Base-by-base conservation (phyloP, 2,113 vertebrate species). In the Arothron firmamentum region DNA sequence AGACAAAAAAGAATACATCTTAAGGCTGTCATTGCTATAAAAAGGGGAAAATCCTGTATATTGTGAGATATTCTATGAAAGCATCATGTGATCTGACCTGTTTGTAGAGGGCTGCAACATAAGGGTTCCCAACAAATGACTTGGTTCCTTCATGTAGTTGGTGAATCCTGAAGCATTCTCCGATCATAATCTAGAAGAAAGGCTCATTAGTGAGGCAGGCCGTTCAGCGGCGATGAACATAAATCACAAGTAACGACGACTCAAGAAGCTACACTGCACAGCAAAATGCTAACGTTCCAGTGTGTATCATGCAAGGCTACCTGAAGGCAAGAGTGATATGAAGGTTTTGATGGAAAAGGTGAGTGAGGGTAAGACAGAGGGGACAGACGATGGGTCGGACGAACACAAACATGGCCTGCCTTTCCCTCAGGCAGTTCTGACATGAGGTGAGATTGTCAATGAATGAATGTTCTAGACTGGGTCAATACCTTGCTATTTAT, bases 101-200 rank as follows among this genome's bases (percentile, higher is more conserved):
- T 86, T 94, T 97, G 80, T 99, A 99, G 74, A 99, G 92, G 0
- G 95, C 93, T 0, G 95, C 92, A 34, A 99, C 91, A 0, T 99
- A 99, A 10, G 95, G 95, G 75, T 98, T 99, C 79, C 92, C 93
- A 34, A 97, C 88, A 1, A 96, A 95, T 0, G 96, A 97, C 31
- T 89, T 93, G 0, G 94, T 94, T 60, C 93, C 94, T 74, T 96
- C 93, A 63, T 94, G 95, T 59, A 97, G 90, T 74, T 94, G 95
- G 63, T 93, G 92, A 88, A 99, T 94, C 71, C 94, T 92, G 89
- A 92, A 97, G 88, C 95, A 95, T 72, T 99, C 97, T 21, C 95
- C 96, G 0, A 95, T 96, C 61, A 96, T 93, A 46, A 99, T 98
- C 97, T 99, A 84, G 0, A 67, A 65, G 19, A 62, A 55, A 56